phyloP scores from a whole-genome alignment of 2,113 vertebrate genomes.

The Rhabdomys dilectus region DNA sequence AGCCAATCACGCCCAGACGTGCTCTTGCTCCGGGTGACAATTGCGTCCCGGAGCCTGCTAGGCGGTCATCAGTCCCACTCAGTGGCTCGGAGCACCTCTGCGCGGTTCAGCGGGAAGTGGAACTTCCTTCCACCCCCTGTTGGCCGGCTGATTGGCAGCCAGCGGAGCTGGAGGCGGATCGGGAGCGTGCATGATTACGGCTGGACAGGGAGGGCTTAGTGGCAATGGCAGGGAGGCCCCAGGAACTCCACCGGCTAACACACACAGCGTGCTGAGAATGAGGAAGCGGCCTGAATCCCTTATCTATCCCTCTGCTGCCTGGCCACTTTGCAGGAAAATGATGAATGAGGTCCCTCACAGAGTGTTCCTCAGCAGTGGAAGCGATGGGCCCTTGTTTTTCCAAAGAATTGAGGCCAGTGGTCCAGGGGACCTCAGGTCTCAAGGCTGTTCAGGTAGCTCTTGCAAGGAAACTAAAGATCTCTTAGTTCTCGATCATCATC shows the following conservation, averaged over 20 bases:
- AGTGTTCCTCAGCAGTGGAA: neutral
- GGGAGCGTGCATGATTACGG: slow-evolving; percentile 45
- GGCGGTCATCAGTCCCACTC: slow-evolving; percentile 62
- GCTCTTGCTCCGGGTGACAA: neutral
- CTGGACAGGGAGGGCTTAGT: slow-evolving; percentile 27
- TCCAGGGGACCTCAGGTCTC: neutral
- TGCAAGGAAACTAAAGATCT: neutral
- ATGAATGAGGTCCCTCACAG: neutral
- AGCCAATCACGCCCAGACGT: slow-evolving; percentile 5
- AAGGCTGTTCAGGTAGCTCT: neutral
- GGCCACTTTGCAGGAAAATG: neutral
- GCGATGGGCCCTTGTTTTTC: neutral
- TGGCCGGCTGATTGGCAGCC: slow-evolving; percentile 76
- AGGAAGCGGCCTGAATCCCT: neutral
- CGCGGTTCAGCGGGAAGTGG: slow-evolving; percentile 60
- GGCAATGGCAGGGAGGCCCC: neutral
- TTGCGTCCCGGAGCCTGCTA: neutral
- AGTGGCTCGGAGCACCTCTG: neutral
- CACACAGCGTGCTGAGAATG: neutral
- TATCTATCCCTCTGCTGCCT: neutral
- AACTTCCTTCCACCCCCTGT: slow-evolving; percentile 64
- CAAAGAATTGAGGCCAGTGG: neutral
- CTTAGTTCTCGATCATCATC: neutral
- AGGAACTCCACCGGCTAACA: neutral
- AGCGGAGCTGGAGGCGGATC: neutral